Base-by-base conservation (phyloP, 2,113 vertebrate species). In the Cebidichthys violaceus region DNA sequence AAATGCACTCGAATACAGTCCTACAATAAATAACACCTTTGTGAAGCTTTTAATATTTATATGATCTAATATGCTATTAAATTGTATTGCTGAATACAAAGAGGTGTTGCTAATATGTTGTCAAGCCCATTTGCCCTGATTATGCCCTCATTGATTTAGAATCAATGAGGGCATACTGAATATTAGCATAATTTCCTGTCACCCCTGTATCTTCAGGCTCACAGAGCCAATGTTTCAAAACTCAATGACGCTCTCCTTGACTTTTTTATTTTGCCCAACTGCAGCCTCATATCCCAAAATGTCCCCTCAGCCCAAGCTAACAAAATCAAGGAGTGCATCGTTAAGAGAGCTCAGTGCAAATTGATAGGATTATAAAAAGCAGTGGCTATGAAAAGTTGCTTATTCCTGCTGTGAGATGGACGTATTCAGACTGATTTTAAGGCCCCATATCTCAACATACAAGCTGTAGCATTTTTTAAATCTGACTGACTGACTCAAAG, bases 181-280 rank as follows among this genome's bases (percentile, higher is more conserved):
- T 70, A 47, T 78, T 39, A 77, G 50, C 73, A 87, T 43, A 39
- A 65, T 22, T 50, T 52, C 60, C 33, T 9, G 31, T 35, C 27
- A 67, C 0, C 7, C 24, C 61, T 65, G 37, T 50, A 47, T 68
- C 62, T 22, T 77, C 31, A 74, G 59, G 73, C 57, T 71, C 13
- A 35, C 14, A 43, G 22, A 73, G 29, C 8, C 60, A 64, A 22
- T 52, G 33, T 15, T 76, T 20, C 41, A 70, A 50, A 77, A 33
- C 35, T 33, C 80, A 73, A 77, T 74, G 70, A 85, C 61, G 57
- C 2, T 6, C 33, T 65, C 47, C 8, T 18, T 70, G n/a, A 65
- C n/a, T 70, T 39, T 59, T 24, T 65, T 45, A 43, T 47, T 59
- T 50, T 22, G 11, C 64, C 60, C 18, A 65, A n/a, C 37, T 11